A percentile compares a stretch with the other conserved stretches of the same genome.
Conservation (phyloP, 53 echinoderm and acorn worm genomes). For the Luidia sarsii region DNA sequence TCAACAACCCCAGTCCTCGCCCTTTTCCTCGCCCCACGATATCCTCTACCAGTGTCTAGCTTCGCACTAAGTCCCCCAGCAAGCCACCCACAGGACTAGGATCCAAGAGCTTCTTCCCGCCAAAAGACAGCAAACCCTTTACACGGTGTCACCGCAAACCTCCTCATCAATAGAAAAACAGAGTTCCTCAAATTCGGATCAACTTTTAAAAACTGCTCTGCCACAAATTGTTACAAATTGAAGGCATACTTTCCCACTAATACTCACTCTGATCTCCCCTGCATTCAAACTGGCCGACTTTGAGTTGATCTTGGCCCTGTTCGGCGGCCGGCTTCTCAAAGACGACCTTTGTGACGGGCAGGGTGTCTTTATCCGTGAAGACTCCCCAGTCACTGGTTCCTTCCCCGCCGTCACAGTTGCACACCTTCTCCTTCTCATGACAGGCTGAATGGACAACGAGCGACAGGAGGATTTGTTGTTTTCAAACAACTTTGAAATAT, state of each 20-base stretch:
- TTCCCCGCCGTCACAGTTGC: constrained; percentile 18
- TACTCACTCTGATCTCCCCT: constrained; percentile 37
- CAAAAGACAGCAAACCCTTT: too few species aligned
- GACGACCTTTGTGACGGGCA: constrained; percentile 22
- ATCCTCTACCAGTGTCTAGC: too few species aligned
- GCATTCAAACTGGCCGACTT: constrained; percentile 12
- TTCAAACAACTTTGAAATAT: too few species aligned
- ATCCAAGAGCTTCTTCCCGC: too few species aligned
- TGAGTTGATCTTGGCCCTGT: constrained; percentile 1
- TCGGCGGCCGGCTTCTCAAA: constrained; percentile 11
- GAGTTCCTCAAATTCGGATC: background rate
- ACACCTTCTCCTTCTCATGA: background rate
- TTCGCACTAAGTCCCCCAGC: too few species aligned
- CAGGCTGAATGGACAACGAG: too few species aligned
- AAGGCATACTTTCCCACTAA: too few species aligned
- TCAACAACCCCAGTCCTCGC: too few species aligned
- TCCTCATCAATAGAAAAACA: background rate
- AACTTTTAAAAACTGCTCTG: background rate
- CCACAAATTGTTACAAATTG: background rate
- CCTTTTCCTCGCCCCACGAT: too few species aligned
- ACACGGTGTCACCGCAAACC: too few species aligned
- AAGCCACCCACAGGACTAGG: too few species aligned
- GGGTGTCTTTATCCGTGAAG: constrained; percentile 21
- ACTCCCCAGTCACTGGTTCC: constrained; percentile 21
- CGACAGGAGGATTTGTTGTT: too few species aligned